Evolutionary conservation across 2,888 invertebrate genomes (phyloP).

Genomic region (Lepeophtheirus nordmannii): DNA sequence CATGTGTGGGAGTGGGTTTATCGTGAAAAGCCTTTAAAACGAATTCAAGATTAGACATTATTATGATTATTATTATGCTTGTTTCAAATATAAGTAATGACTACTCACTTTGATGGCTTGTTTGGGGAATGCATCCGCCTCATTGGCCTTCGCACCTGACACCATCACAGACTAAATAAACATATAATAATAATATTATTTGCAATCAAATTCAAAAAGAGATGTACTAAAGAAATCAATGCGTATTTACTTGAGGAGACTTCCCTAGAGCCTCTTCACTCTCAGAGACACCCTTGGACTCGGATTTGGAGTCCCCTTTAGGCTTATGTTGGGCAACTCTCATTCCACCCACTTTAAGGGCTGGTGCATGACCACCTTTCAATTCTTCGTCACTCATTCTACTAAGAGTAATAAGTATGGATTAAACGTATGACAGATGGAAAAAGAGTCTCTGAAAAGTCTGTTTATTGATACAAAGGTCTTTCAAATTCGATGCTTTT

Average conservation of each 20-base stretch:
- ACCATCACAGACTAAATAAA: slow-evolving; percentile 38
- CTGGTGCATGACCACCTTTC: slow-evolving; percentile 23
- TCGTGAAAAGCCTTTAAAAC: slow-evolving; percentile 45
- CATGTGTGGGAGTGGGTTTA: slow-evolving; percentile 54
- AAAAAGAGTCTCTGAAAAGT: no score
- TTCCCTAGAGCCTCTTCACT: slow-evolving; percentile 19
- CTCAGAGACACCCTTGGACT: slow-evolving; percentile 26
- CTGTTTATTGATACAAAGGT: no score
- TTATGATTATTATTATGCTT: no score
- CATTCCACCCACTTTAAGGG: slow-evolving; percentile 74
- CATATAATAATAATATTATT: not conserved
- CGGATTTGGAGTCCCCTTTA: slow-evolving; percentile 34
- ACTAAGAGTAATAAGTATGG: no score
- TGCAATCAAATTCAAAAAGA: not conserved
- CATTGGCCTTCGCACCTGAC: slow-evolving; percentile 62
- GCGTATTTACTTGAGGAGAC: not conserved
- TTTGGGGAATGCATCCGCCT: slow-evolving; percentile 66
- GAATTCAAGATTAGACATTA: no score
- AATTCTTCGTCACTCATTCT: slow-evolving; percentile 8
- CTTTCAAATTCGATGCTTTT: no score
- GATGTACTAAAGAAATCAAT: not conserved
- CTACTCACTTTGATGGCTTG: slow-evolving; percentile 58
- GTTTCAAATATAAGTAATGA: no score
- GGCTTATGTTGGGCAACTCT: slow-evolving; percentile 75
- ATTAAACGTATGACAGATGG: no score